Base-by-base conservation (phyloP, 2,888 invertebrate genomes). In the Aphidoletes aphidimyza region DNA sequence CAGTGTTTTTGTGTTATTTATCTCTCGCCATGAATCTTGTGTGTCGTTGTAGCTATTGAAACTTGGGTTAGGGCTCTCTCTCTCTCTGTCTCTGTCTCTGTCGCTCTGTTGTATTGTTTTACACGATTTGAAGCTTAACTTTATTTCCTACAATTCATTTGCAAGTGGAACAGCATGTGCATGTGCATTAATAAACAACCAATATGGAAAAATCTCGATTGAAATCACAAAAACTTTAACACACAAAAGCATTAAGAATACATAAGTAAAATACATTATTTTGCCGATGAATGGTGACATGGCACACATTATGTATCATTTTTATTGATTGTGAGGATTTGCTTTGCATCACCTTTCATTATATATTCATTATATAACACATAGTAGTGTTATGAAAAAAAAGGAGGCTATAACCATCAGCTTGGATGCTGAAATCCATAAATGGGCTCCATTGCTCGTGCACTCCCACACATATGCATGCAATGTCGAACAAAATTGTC, bases 111-210 rank as follows among this genome's bases (percentile, higher is more conserved):
- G 22, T 11, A 26, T 47, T 11, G 8, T 47, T 47, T 3, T 47
- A 2, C 19, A 26, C 22, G 54, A 54, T 3, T 54, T 26, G 22
- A 26, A 6, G 30, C 34, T 69, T 69, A 14, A 30, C n/a, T 69
- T 26, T 30, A 22, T 54, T 22, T 54, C 22, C 54, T n/a, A 47
- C 47, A 47, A 22, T n/a, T 69, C 30, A 69, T 69, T 30, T 69
- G 9, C 30, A 14, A 69, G 26, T 30, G 69, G 14, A 69, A 69
- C 30, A 69, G 30, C 11, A 14, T 69, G 69, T 69, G 30, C 69
- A 69, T 69, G 30, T 69, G 69, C 30, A 69, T 69, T 30, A 69
- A 69, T 69, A 69, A 69, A 30, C 69, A 69, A 69, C 69, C 26
- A 69, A 69, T 30, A 69, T 69, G 69, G 34, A 69, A 69, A 11